Percentiles rank a stretch among this genome's conserved stretches.
Conservation (phyloP, 2,113 vertebrate species). For the Maccullochella peelii region DNA sequence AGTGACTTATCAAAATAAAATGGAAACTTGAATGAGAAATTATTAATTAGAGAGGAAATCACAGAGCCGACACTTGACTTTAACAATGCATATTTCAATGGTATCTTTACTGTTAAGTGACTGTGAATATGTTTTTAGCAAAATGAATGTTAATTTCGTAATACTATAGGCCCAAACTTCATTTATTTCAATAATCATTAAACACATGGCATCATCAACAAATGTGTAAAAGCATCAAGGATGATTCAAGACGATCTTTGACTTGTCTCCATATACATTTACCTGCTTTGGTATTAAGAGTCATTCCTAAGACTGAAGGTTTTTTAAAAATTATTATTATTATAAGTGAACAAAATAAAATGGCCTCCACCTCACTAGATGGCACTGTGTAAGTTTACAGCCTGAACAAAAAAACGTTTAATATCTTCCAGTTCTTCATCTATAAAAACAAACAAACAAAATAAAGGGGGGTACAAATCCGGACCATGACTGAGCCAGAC, state of each 20-base stretch:
- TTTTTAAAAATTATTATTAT: background rate
- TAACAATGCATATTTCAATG: background rate
- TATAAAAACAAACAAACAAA: background rate
- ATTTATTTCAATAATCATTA: too few species aligned
- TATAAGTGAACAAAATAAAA: background rate
- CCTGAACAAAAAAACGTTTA: background rate
- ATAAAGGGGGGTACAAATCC: background rate
- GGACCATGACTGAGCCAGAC: background rate
- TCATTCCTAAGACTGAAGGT: background rate
- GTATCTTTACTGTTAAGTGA: background rate
- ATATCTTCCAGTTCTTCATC: background rate
- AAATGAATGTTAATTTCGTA: background rate
- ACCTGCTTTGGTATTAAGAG: background rate
- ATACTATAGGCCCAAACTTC: background rate
- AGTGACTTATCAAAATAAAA: background rate
- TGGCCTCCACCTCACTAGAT: background rate
- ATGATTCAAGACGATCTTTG: background rate
- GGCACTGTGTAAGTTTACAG: slow-evolving; percentile 1
- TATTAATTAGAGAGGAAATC: background rate
- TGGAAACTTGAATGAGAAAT: background rate
- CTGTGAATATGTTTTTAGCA: background rate
- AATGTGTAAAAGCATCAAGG: background rate
- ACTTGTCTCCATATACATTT: background rate
- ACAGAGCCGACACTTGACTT: background rate
- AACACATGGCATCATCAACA: background rate